These are phyloP conservation scores for Sinocyclocheilus grahami DNA, from an alignment of 2,113 vertebrate species.

Conservation along the genomic window DNA sequence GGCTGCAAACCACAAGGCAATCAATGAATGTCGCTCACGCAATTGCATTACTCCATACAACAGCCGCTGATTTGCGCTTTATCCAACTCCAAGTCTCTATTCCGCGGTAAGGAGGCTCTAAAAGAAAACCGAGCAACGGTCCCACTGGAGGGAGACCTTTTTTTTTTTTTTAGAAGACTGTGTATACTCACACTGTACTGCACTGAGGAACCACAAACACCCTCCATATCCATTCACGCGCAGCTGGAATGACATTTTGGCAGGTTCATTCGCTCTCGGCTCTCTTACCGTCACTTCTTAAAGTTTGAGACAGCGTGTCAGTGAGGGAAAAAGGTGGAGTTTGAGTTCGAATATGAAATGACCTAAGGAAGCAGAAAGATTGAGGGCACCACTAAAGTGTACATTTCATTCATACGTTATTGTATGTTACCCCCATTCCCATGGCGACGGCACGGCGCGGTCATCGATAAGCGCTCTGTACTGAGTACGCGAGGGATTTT, in stretches of 20 bases:
- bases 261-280: background rate
- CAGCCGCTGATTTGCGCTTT: constrained; percentile 22
- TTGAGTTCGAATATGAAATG: background rate
- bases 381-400: background rate
- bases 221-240: constrained; percentile 6
- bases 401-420: constrained; percentile 7
- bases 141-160: background rate
- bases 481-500: constrained; percentile 40
- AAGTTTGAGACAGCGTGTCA: constrained; percentile 22
- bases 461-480: constrained; percentile 19
- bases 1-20: background rate
- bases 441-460: constrained; percentile 13
- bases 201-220: background rate
- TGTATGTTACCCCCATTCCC: constrained; percentile 5
- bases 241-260: constrained; percentile 24
- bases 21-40: constrained; percentile 5
- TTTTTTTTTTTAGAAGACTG: background rate
- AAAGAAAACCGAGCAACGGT: constrained; percentile 3
- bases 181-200: constrained; percentile 15
- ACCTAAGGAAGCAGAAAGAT: background rate
- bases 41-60: constrained; percentile 23
- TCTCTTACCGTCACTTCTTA: constrained; percentile 15
- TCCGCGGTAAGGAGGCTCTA: background rate
- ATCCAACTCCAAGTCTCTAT: background rate
- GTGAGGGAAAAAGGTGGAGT: background rate